phyloP scores from a whole-genome alignment of 2,113 vertebrate species.

The Anolis carolinensis region DNA sequence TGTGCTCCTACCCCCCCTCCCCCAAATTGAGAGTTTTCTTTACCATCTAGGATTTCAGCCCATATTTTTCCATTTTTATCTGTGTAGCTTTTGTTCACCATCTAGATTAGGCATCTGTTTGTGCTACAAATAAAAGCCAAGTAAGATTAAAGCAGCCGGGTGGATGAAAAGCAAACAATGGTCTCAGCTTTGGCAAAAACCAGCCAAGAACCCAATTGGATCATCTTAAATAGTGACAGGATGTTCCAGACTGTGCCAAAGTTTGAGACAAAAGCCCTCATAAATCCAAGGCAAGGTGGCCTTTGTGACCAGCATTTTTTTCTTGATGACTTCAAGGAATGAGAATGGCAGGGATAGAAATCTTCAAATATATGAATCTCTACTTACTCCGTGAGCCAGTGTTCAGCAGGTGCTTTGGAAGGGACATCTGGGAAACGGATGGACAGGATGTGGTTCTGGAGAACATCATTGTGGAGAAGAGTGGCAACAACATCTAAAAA shows the following conservation, averaged over 20 bases:
- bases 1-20: too few relatives aligned
- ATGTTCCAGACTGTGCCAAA: neutral
- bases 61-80: too few relatives aligned
- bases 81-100: too few relatives aligned
- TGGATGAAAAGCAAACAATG: neutral
- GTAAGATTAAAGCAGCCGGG: neutral
- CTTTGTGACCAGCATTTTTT: neutral
- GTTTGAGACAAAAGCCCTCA: neutral
- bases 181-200: too few relatives aligned
- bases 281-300: neutral
- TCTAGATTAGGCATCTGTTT: neutral
- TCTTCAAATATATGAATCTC: too few relatives aligned
- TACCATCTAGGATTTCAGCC: too few relatives aligned
- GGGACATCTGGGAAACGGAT: neutral
- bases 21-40: too few relatives aligned
- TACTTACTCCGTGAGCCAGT: constrained; percentile 9
- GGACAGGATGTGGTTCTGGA: neutral
- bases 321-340: neutral
- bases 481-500: neutral
- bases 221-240: too few relatives aligned
- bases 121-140: neutral
- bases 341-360: too few relatives aligned
- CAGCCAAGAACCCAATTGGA: neutral
- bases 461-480: neutral
- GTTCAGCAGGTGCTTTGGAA: neutral